These are phyloP conservation scores for Cryptotis parvus DNA, from an alignment of 2,113 vertebrate genomes.

Conservation along the genomic window DNA sequence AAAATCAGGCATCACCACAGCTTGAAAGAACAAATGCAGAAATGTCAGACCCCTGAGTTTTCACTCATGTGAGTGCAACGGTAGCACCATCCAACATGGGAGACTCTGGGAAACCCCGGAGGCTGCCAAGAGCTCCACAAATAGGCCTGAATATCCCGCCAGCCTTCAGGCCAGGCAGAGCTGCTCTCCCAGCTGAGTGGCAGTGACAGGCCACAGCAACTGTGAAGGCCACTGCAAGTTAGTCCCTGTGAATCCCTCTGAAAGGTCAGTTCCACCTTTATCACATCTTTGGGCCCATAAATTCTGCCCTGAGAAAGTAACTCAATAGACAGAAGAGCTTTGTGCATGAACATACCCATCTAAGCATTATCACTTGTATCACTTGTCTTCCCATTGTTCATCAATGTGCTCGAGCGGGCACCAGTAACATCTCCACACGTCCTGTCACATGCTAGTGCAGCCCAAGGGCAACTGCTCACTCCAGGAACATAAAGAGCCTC, in stretches of 20 bases:
- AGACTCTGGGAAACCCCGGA: neutral
- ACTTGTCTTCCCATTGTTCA: too few relatives aligned
- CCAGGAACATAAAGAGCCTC: too few relatives aligned
- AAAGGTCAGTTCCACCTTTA: conserved; percentile 15
- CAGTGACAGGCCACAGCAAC: neutral
- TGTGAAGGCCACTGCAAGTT: neutral
- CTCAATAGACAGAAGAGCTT: neutral
- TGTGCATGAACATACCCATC: neutral
- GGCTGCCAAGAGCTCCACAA: neutral
- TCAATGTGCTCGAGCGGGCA: too few relatives aligned
- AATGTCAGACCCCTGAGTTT: neutral
- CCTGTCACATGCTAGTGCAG: too few relatives aligned
- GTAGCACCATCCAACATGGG: accelerated
- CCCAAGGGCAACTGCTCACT: too few relatives aligned
- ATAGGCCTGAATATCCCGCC: accelerated
- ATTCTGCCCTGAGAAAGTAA: conserved; percentile 17
- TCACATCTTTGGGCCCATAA: neutral
- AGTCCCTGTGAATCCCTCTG: neutral
- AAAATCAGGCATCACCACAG: neutral
- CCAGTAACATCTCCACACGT: too few relatives aligned
- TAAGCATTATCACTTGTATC: too few relatives aligned
- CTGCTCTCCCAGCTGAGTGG: neutral
- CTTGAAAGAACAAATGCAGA: neutral
- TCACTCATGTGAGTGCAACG: neutral
- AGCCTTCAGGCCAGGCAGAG: neutral